phyloP scores from a whole-genome alignment of 1,140 invertebrate species.

The Oryctes rhinoceros region DNA sequence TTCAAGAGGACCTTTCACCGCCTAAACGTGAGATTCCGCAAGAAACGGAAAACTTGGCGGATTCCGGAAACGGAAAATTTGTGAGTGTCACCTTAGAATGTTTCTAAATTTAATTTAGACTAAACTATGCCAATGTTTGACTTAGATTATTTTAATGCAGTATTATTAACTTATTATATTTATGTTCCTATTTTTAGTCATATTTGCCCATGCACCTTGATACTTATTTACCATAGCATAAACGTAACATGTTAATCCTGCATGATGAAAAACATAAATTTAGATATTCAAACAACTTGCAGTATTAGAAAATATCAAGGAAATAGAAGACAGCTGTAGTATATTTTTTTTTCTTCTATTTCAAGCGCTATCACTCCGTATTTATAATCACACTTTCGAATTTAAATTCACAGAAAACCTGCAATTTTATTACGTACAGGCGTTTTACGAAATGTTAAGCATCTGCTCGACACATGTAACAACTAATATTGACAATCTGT shows the following conservation, averaged over 20 bases:
- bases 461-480: constrained; percentile 21
- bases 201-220: too few species aligned
- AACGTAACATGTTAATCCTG: neutral
- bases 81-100: too few species aligned
- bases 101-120: too few species aligned
- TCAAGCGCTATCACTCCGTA: neutral
- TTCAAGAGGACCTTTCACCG: too few species aligned
- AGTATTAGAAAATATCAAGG: neutral
- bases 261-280: neutral
- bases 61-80: too few species aligned
- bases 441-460: neutral
- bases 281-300: neutral
- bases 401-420: constrained; percentile 25
- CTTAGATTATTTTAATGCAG: too few species aligned
- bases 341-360: neutral
- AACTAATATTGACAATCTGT: constrained; percentile 19
- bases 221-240: too few species aligned
- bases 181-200: too few species aligned
- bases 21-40: too few species aligned
- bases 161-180: too few species aligned
- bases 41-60: too few species aligned
- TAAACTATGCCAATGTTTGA: too few species aligned
- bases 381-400: constrained; percentile 5
- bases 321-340: constrained; percentile 6
- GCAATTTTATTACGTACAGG: constrained; percentile 24